A percentile compares a stretch with the other conserved stretches of the same genome.
phyloP scores from a whole-genome alignment of 2,888 invertebrate genomes.

The Hydroisotoma schaefferi region DNA sequence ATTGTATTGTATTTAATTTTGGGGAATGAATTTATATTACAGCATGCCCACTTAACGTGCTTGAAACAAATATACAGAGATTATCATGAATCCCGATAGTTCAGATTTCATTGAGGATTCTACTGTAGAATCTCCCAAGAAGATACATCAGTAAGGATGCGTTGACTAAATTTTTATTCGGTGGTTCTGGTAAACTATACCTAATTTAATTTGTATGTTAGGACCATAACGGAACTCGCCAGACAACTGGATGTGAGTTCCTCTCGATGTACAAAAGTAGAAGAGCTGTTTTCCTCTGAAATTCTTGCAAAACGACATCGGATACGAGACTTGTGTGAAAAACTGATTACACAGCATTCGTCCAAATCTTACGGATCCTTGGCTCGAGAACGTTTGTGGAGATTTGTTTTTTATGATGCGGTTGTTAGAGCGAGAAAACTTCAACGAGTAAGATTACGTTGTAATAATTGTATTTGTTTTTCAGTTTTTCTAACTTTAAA shows the following conservation, averaged over 20 bases:
- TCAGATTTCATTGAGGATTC: too few relatives aligned
- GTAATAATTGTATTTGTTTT: background rate
- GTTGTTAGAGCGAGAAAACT: conserved; percentile 33
- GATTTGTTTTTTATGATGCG: conserved; percentile 40
- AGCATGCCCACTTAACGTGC: too few relatives aligned
- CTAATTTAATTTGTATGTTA: conserved; percentile 5
- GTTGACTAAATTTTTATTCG: background rate
- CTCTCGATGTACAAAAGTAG: conserved; percentile 36
- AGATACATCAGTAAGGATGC: conserved; percentile 24
- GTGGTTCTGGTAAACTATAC: background rate
- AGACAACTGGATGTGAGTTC: conserved; percentile 35
- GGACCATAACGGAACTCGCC: conserved; percentile 21
- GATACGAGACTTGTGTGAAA: conserved; percentile 37
- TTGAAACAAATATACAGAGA: too few relatives aligned
- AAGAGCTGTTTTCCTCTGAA: conserved; percentile 40
- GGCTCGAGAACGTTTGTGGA: conserved; percentile 45
- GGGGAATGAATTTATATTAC: too few relatives aligned
- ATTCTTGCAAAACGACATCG: conserved; percentile 27
- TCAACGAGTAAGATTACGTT: conserved; percentile 25
- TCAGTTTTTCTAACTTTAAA: background rate
- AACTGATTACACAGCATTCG: conserved; percentile 24
- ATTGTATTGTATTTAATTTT: too few relatives aligned
- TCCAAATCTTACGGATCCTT: conserved; percentile 33
- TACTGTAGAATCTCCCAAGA: conserved; percentile 22
- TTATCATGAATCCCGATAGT: too few relatives aligned